Base-by-base conservation (phyloP, 1,140 invertebrate genomes). In the Copidosoma floridanum region DNA sequence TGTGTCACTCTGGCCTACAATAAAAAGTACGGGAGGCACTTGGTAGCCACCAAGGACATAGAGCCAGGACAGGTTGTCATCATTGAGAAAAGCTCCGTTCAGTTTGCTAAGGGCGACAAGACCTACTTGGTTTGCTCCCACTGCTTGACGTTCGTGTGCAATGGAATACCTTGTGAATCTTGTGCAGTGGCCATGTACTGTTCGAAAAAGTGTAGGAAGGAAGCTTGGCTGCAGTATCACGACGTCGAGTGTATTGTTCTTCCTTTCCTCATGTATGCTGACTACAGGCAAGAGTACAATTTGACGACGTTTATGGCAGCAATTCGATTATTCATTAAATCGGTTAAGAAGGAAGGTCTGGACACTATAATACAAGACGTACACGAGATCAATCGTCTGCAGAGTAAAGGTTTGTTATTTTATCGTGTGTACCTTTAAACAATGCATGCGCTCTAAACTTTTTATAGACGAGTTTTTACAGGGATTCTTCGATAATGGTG, bases 11-110 rank as follows among this genome's bases (percentile, higher is more conserved):
- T n/a, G n/a, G n/a, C n/a, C n/a, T 83, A 83, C 54, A 80, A 71
- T 24, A 61, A 82, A 59, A 74, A 81, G 37, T 83, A 84, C 70
- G 89, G 89, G 1, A 81, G 88, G 55, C 85, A 86, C 68, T 75
- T 91, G 35, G 71, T 87, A 27, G 86, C 89, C 1, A 82, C 80
- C 20, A 79, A 82, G 59, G 81, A 89, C 69, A 84, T 91, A 56
- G 70, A 76, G 62, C 82, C 86, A 16, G 92, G 92, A 1, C 89
- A 95, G 76, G 78, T 93, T 20, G 65, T 96, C 14, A 86, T 86
- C 29, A 79, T 88, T 37, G 93, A 96, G 79, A 82, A 87, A 46
- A 88, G 92, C 6, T 95, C 88, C 72, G 82, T 86, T 37, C 82
- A 82, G 10, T 78, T 90, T 1, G 70, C 93, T 18, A 67, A 86